Base-by-base conservation (phyloP, 2,113 vertebrate species). In the Turnix velox region DNA sequence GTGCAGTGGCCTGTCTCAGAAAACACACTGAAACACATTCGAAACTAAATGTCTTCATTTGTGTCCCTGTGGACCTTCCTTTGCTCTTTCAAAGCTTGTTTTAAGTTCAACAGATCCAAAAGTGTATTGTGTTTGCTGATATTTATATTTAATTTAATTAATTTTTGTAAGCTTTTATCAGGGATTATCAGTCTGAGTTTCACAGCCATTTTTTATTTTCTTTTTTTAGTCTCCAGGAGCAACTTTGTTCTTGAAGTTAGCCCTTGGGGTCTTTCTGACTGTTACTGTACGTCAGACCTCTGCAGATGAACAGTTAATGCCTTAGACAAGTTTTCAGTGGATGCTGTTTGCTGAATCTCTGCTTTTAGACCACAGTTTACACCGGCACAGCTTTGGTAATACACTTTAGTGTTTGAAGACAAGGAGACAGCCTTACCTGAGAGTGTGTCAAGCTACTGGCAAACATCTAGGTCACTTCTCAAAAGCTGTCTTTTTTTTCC, bases 401-500 rank as follows among this genome's bases (percentile, higher is more conserved):
- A 39, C 17, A 2, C 88, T 94, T 74, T 33, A 61, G 84, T 96
- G 55, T 95, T 96, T 85, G 80, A 33, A 90, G 87, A 87, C 85
- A 87, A 83, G 84, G 88, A 90, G 90, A 69, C 94, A 75, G 95
- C 54, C 89, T 86, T 90, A 94, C 87, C 82, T 94, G 83, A 90
- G 88, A 79, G 81, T 67, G 87, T 92, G 78, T 87, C 59, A 95
- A 91, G 93, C 86, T 95, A 80, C 90, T 96, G 92, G 83, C 92
- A 96, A 96, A 94, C 87, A 92, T 89, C 62, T 94, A 78, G 75
- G 82, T 94, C 80, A 93, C 92, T 95, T 91, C 67, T 79, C 95
- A 95, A 93, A 96, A 94, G 75, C 94, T 92, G 62, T 93, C 61
- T 0, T 27, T 85, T 85, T 93, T 84, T 90, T 75, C 63, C 68